Percentiles rank a stretch among this genome's conserved stretches.
Conservation (phyloP, 2,888 invertebrate species). For the Candidula unifasciata region DNA sequence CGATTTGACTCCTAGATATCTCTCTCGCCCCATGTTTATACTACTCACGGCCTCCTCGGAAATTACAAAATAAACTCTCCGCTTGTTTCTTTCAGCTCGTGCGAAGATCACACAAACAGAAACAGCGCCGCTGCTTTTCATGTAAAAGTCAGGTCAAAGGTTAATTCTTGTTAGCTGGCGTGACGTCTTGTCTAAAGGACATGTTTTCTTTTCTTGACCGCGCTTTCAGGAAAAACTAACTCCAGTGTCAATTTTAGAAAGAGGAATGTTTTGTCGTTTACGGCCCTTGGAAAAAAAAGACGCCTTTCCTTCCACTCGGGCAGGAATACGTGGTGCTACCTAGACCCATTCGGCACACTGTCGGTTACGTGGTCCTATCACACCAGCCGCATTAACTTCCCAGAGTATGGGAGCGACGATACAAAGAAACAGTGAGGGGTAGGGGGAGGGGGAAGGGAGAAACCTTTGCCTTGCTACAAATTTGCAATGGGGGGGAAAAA, state of each 20-base stretch:
- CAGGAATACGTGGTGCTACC: no score
- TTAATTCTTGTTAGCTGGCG: neutral
- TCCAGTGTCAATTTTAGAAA: neutral
- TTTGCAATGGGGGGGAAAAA: no score
- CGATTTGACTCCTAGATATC: no score
- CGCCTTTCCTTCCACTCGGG: no score
- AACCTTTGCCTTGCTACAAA: no score
- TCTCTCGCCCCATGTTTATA: neutral
- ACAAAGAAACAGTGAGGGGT: no score
- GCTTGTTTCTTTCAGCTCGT: neutral
- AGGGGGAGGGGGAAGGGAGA: no score
- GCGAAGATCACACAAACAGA: neutral
- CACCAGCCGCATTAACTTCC: no score
- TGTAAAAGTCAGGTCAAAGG: conserved; percentile 4
- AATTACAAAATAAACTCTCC: neutral
- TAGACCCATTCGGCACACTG: no score
- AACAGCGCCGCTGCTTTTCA: neutral
- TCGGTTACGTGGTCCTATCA: no score
- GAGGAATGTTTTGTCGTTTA: neutral
- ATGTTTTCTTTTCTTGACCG: neutral
- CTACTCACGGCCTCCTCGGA: neutral
- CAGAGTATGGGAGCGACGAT: no score
- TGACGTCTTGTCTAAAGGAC: neutral
- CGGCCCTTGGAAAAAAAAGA: no score
- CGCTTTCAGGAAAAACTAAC: neutral